Conservation (phyloP, 2,113 vertebrate genomes). For the Corythornis vintsioides region DNA sequence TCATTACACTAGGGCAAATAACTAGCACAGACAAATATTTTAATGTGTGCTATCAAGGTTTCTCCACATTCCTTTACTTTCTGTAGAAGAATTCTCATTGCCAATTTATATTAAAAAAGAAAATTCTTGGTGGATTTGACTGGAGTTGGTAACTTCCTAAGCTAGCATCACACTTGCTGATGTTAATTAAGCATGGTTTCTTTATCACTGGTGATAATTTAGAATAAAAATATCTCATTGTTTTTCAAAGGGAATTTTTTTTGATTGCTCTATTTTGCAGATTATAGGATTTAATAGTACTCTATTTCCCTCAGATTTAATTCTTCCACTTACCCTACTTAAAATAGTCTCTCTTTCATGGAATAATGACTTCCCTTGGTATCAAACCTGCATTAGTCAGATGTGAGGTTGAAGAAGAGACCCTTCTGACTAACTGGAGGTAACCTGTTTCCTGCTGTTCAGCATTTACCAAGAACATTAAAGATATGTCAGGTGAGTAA, state of each 20-base stretch:
- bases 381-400: background rate
- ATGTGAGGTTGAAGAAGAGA: background rate
- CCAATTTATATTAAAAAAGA: background rate
- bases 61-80: background rate
- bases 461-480: background rate
- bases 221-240: background rate
- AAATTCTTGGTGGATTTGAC: background rate
- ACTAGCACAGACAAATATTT: background rate
- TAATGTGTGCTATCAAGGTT: background rate
- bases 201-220: background rate
- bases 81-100: background rate
- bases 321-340: background rate
- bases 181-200: background rate
- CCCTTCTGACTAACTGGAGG: background rate
- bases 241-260: background rate
- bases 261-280: background rate
- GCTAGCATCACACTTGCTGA: background rate
- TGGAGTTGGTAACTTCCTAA: background rate
- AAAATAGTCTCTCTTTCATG: background rate
- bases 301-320: background rate
- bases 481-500: background rate
- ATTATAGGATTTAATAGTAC: background rate
- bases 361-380: background rate
- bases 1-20: background rate
- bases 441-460: background rate